Base-by-base conservation (phyloP, 2,888 invertebrate genomes). In the Himalopsyche japonica region DNA sequence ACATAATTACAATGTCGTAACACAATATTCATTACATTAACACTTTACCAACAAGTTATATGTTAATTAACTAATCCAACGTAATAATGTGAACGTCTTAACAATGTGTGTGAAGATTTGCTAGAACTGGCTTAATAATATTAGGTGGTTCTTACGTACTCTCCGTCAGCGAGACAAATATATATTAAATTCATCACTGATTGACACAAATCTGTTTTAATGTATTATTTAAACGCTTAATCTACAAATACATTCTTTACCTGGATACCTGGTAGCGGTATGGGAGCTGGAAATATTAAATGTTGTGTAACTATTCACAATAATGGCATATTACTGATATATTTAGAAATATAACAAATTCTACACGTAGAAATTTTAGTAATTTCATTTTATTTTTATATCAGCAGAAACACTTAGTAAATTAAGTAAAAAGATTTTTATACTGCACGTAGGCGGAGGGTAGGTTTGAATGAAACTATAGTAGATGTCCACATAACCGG, bases 21-120 rank as follows among this genome's bases (percentile, higher is more conserved):
- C 77, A 77, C 64, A 82, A 32, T 43, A 81, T 80, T 81, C 78
- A 34, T 47, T 82, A 85, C 80, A 82, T 83, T 80, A 84, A 84
- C 82, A 83, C 84, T 84, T 57, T 82, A 86, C 84, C 82, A 86
- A 86, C 84, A 81, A 84, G 57, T 82, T 76, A 24, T 34, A 81
- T 79, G 20, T 79, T 77, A 48, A 81, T 79, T 82, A 81, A 83
- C 76, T 81, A 47, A 84, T 57, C 24, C 79, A 81, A 78, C 70
- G n/a, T 79, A 24, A 37, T 24, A 43, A 37, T 79, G 32, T 32
- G 79, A 24, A 43, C 43, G 43, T 27, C 48, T 15, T 30, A 49
- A 80, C 43, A 79, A 79, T 47, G 79, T 79, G 48, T 79, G 57
- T 20, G 24, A 57, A 57, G 57, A 48, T 27, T 37, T 24, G 37